Evolutionary conservation across 2,797 vertebrate species (phyloP).

Genomic region (Helostoma temminkii): DNA sequence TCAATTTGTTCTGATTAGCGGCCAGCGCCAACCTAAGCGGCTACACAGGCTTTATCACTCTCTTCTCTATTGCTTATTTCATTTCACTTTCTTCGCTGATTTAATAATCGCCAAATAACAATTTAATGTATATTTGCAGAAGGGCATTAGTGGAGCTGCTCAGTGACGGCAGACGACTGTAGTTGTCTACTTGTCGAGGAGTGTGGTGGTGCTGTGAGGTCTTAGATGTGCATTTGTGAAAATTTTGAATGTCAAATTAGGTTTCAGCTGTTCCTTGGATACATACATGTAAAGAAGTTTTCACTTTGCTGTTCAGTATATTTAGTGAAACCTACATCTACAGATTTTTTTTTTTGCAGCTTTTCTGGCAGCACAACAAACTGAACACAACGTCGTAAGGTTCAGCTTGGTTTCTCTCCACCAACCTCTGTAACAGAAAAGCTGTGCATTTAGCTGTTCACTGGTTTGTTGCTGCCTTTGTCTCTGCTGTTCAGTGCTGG

Average conservation of each 20-base stretch:
- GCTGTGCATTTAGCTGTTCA: too few species aligned
- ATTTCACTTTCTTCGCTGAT: slow-evolving; percentile 15
- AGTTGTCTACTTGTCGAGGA: background rate
- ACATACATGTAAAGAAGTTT: background rate
- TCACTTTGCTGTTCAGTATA: background rate
- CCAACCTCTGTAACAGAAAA: too few species aligned
- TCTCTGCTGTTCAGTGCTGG: too few species aligned
- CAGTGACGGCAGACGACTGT: background rate
- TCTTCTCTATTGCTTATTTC: slow-evolving; percentile 19
- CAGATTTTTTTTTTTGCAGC: too few species aligned
- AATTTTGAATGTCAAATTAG: background rate
- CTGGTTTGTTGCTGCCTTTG: too few species aligned
- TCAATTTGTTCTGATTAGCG: slow-evolving; percentile 58
- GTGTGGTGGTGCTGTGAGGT: background rate
- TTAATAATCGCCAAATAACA: background rate
- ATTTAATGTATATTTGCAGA: too few species aligned
- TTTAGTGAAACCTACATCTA: background rate
- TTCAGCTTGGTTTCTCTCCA: too few species aligned
- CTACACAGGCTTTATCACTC: slow-evolving; percentile 47
- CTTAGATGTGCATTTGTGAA: slow-evolving; percentile 6
- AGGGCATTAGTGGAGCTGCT: too few species aligned
- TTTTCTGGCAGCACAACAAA: too few species aligned
- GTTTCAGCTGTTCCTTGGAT: background rate
- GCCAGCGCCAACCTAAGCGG: slow-evolving; percentile 57
- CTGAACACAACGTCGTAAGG: too few species aligned